Evolutionary conservation across 2,797 vertebrate genomes (phyloP), one percentile per base, ranked within the genome.

Genomic region (Gambelia wislizenii): DNA sequence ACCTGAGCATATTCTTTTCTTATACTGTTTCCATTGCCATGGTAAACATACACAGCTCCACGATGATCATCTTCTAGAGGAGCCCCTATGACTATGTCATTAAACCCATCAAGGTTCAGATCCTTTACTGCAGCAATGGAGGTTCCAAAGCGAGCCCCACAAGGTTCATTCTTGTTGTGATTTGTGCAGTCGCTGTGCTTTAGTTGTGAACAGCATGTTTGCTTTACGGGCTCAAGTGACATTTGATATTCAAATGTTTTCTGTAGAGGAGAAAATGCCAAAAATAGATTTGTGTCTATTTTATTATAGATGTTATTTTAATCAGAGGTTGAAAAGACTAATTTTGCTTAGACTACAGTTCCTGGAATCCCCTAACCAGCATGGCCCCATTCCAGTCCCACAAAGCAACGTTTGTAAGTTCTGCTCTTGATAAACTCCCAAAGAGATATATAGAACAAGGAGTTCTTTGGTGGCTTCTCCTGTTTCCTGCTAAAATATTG

Each of bases 21-120:
- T 87, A 99, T 97, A 0, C 96, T 97, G 72, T 92, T 97, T 78
- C 96, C 95, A 2, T 4, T 95, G 36, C 99, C 99, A 0, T 99
- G 98, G 92, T 99, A 99, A 94, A 99, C 97, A 95, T 99, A 99
- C 52, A 98, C 99, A 0, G 98, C 98, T 49, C 99, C 99, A 0
- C 97, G 95, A 85, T 99, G 99, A 94, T 99, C 98, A 36, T 98
- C 98, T 91, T 99, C 99, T 54, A 99, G 94, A 0, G 99, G 99
- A 0, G 99, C 98, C 0, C 99, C 99, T 12, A 99, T 98, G 59
- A 98, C 98, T 33, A 99, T 95, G 76, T 99, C 99, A 47, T 98
- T 98, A 70, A 97, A 98, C 1, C 98, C 98, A 1, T 99, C 99
- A 10, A 99, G 98, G 95, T 99, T 99, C 91, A 99, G 98, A 91